phyloP scores from a whole-genome alignment of 2,113 vertebrate genomes.

The Lontra canadensis region DNA sequence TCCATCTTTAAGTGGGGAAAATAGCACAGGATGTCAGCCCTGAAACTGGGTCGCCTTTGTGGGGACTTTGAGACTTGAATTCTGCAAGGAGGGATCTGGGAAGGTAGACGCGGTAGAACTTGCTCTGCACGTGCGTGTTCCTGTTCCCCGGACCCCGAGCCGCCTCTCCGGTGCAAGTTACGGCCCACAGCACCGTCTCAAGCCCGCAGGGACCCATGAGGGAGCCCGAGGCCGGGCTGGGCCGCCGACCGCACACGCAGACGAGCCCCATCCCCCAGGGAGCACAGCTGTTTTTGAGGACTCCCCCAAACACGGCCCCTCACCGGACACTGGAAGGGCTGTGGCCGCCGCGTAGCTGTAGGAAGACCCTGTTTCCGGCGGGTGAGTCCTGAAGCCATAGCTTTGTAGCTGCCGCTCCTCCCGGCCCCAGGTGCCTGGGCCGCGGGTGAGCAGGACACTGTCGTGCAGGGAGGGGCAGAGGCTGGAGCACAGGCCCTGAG shows the following conservation, averaged over 20 bases:
- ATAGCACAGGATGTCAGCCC: conserved; percentile 62
- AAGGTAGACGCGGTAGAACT: background rate
- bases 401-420: background rate
- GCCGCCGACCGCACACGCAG: fast-evolving
- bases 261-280: fast-evolving
- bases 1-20: conserved; percentile 39
- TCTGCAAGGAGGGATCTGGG: conserved; percentile 1
- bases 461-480: fast-evolving
- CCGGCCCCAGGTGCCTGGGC: fast-evolving
- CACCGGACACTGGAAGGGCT: fast-evolving
- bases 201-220: fast-evolving
- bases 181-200: too few relatives aligned
- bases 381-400: background rate
- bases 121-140: fast-evolving
- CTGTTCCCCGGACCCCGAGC: background rate
- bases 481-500: background rate
- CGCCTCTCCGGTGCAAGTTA: fast-evolving
- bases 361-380: background rate
- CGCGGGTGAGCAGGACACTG: fast-evolving
- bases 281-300: background rate
- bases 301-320: fast-evolving
- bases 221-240: background rate
- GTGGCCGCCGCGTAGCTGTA: background rate
- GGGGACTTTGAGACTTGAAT: conserved; percentile 61
- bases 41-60: conserved; percentile 66